Percentiles rank a stretch among this genome's conserved stretches.
Conservation (phyloP, 92 coral and sea anemone genomes). For the Muricea muricata region DNA sequence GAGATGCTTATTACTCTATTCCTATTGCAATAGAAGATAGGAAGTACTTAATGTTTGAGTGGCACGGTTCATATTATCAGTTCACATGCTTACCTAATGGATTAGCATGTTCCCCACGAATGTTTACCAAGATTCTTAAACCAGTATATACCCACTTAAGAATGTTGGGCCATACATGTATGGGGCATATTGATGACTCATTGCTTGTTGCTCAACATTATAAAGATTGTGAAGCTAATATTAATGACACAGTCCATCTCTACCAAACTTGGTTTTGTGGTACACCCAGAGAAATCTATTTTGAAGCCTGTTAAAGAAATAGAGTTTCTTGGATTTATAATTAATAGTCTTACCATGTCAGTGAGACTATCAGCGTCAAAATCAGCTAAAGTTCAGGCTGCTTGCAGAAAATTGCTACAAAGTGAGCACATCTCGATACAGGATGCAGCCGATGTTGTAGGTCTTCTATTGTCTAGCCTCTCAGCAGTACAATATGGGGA, state of each 20-base stretch:
- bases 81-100: conserved; percentile 38
- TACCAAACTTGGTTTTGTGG: neutral
- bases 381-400: neutral
- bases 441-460: neutral
- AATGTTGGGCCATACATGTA: conserved; percentile 23
- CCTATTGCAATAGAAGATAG: neutral
- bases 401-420: too few species aligned
- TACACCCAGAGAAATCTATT: neutral
- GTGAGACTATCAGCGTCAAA: neutral
- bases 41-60: neutral
- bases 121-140: conserved; percentile 52
- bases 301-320: neutral
- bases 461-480: neutral
- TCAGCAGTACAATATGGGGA: neutral
- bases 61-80: conserved; percentile 11
- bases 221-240: neutral
- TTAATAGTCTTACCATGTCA: neutral
- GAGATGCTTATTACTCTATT: neutral
- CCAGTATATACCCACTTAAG: conserved; percentile 41
- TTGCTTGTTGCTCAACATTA: neutral
- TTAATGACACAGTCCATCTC: neutral
- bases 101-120: conserved; percentile 36
- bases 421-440: neutral
- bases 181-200: conserved; percentile 52
- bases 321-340: neutral